These are phyloP conservation scores for Pangasianodon gigas DNA, from an alignment of 2,113 vertebrate species.

Conservation along the genomic window DNA sequence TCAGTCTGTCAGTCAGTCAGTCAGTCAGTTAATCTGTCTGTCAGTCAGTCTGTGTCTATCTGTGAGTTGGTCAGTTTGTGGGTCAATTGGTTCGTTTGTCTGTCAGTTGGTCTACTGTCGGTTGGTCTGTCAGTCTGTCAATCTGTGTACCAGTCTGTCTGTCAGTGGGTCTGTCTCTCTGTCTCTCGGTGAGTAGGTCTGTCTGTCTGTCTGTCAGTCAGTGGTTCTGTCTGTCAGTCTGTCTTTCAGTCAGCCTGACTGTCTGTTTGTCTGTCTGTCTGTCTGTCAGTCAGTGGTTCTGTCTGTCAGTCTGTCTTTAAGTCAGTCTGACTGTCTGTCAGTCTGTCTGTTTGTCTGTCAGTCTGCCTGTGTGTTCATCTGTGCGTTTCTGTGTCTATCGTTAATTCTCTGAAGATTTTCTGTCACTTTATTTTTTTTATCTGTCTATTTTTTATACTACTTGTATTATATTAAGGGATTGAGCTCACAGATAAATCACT, in stretches of 20 bases:
- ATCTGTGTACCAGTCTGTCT: not conserved
- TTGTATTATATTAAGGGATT: too few relatives aligned
- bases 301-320: not conserved
- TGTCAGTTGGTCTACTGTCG: not conserved
- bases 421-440: too few relatives aligned
- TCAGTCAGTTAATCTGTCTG: too few relatives aligned
- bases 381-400: not conserved
- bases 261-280: not conserved
- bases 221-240: not conserved
- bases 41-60: not conserved
- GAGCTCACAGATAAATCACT: not conserved
- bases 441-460: not conserved
- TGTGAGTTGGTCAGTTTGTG: not conserved
- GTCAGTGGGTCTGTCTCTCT: not conserved
- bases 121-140: not conserved
- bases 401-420: not conserved
- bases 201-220: not conserved
- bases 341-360: too few relatives aligned
- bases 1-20: not conserved
- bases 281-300: not conserved
- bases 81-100: too few relatives aligned
- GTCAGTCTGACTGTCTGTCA: too few relatives aligned
- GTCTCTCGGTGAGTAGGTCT: too few relatives aligned
- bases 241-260: not conserved
- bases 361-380: too few relatives aligned